Conservation (phyloP, 2,888 invertebrate genomes). For the Agrenia bidenticulata region DNA sequence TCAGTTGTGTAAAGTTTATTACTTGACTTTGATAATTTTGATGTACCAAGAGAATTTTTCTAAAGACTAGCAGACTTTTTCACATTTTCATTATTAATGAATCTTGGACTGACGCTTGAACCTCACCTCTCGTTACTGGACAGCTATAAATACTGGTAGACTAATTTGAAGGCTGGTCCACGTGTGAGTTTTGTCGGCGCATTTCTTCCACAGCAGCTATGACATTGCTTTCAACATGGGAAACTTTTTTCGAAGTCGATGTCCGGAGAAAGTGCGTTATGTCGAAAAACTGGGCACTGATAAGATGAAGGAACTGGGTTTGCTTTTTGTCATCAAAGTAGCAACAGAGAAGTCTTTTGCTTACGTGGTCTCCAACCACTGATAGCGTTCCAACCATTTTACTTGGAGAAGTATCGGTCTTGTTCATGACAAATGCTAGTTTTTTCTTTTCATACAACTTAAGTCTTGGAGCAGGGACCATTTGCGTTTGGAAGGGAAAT, state of each 20-base stretch:
- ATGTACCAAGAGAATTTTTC: no score
- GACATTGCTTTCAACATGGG: conserved; percentile 21
- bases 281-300: conserved; percentile 72
- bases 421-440: conserved; percentile 73
- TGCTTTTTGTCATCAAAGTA: conserved; percentile 61
- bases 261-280: conserved; percentile 67
- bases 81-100: no score
- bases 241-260: conserved; percentile 26
- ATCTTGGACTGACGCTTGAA: no score
- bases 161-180: no score
- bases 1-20: no score
- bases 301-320: conserved; percentile 65
- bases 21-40: no score
- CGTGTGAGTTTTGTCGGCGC: no score
- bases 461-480: conserved; percentile 67
- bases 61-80: no score
- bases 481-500: conserved; percentile 64
- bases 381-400: conserved; percentile 75
- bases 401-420: conserved; percentile 64
- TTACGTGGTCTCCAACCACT: conserved; percentile 70
- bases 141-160: no score
- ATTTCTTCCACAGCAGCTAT: neutral
- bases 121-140: no score
- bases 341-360: conserved; percentile 73
- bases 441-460: conserved; percentile 67